These are phyloP conservation scores for Phalacrocorax carbo DNA, from an alignment of 2,113 vertebrate species.

Conservation along the genomic window DNA sequence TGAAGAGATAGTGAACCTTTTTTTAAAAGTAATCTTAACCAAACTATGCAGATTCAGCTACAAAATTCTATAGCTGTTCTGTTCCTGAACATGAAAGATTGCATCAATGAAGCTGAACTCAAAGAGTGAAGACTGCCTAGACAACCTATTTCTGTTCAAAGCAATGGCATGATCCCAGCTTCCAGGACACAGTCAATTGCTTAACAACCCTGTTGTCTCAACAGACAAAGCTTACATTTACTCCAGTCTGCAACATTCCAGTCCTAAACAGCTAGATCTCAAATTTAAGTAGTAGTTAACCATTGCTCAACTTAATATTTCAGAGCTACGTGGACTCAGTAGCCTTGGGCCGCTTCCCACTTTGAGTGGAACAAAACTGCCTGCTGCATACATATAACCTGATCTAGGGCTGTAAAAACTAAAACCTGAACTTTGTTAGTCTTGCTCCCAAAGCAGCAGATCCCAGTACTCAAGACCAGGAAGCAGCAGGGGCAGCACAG, in stretches of 20 bases:
- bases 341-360: background rate
- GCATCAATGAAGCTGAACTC: background rate
- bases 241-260: constrained; percentile 3
- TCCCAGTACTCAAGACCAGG: background rate
- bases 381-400: background rate
- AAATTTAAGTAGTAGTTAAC: constrained; percentile 8
- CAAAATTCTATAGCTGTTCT: background rate
- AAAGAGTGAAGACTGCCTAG: background rate
- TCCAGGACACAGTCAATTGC: background rate
- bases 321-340: background rate
- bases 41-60: background rate
- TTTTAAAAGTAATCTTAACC: background rate
- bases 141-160: background rate
- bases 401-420: background rate
- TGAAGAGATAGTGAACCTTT: background rate
- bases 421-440: background rate
- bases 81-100: background rate
- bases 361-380: background rate
- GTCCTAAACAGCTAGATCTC: background rate
- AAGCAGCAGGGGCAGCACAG: background rate
- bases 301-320: background rate
- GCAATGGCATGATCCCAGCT: background rate
- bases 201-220: constrained; percentile 24
- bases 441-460: background rate
- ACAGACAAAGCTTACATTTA: constrained; percentile 25